Base-by-base conservation (phyloP, 1,140 invertebrate species). In the Argopecten irradians region DNA sequence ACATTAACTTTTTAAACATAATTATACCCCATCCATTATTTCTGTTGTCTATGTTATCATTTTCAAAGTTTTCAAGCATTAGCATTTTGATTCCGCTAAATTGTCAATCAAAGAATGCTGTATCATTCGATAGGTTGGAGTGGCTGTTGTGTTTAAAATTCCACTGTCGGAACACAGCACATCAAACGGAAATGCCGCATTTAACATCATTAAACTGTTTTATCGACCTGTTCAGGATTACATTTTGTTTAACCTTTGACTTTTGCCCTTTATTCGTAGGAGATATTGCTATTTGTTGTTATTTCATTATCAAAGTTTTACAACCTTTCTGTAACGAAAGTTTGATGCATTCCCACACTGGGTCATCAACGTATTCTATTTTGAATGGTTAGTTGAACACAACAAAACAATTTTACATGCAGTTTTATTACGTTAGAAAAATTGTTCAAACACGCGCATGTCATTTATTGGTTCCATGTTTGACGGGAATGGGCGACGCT, bases 341-440 rank as follows among this genome's bases (percentile, higher is more conserved):
- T 71, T 71, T 71, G 22, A 71, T 71, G 8, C n/a, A 28, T 71
- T 71, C 55, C 55, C 5, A 71, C n/a, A 71, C 55, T 71, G 55
- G 55, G 55, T 71, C 55, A 71, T 71, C 55, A 28, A 71, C 28
- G 55, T n/a, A 11, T 71, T 71, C 28, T 71, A 71, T 71, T n/a
- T 22, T 71, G 55, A 28, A 16, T 71, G 22, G 55, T 2, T 71
- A 28, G 8, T n/a, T n/a, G 55, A 28, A 71, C 55, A 71, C 55
- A 71, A 71, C 55, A 71, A n/a, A 1, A 71, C n/a, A 39, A n/a
- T n/a, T 71, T 71, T 71, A 71, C 55, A 71, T 71, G 55, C 55
- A 71, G 55, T 71, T 71, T 71, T 71, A 71, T 71, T 71, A 71
- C 55, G 55, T 71, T 71, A 71, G 28, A n/a, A 71, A 71, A 71